Evolutionary conservation across 2,797 vertebrate genomes (phyloP), one percentile per base, ranked within the genome.

Genomic region (Eupleurogrammus muticus): DNA sequence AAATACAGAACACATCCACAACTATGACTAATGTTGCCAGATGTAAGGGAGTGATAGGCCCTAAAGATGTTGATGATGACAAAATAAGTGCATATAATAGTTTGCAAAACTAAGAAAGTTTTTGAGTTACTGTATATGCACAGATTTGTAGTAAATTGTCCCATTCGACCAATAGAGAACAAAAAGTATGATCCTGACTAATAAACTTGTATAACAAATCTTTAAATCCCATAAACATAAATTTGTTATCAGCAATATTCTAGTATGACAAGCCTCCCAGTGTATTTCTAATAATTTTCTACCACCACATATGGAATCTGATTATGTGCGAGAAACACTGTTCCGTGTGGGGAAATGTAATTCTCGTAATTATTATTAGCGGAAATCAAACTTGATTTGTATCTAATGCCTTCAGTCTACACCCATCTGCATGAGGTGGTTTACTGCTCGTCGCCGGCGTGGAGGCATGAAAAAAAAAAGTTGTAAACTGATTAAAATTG

Each of bases 11-110:
- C 16, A 32, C 20, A 50, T 47, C 34, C 20, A 12, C 5, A 9
- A 21, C 20, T 58, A 55, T 40, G 28, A 65, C 13, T 38, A 21
- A 65, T 67, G 71, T 9, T 16, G 40, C 42, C 59, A 75, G 23
- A 36, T 73, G 28, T 28, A 42, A 10, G 19, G 14, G 16, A 24
- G 9, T n/a, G 12, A 12, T n/a, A 49, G 35, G 21, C 4, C 42
- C 50, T 14, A 46, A 20, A 24, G 3, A 14, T 17, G 21, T 42
- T 59, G 24, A 28, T 6, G 14, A 5, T 35, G 35, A 12, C 9
- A 52, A 9, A 53, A 52, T 34, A 52, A 53, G 9, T n/a, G 34
- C 17, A 32, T 40, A 40, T 40, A 40, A 7, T 42, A 42, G 40
- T 42, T 14, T 40, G 5, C n/a, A 7, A 38, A 56, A 10, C 69